phyloP scores from a whole-genome alignment of 2,797 vertebrate species.

The Anomalospiza imberbis region DNA sequence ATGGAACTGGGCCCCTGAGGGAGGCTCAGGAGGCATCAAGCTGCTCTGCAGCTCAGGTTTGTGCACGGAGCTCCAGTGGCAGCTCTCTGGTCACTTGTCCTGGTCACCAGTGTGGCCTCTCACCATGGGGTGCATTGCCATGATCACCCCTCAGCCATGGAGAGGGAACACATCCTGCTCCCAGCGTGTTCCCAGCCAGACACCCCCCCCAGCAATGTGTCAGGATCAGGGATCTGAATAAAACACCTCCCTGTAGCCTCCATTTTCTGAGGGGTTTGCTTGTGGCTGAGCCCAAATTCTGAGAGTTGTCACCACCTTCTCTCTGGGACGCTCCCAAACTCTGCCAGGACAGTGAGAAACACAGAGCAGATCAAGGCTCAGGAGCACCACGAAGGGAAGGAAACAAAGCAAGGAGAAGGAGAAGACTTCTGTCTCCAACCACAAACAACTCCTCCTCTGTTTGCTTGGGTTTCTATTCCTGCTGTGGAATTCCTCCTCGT shows the following conservation, averaged over 20 bases:
- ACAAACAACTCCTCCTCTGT: background rate
- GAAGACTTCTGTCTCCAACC: background rate
- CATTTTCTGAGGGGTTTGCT: background rate
- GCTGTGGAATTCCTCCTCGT: background rate
- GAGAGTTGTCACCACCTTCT: background rate
- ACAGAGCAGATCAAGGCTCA: background rate
- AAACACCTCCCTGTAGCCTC: background rate
- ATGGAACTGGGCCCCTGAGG: background rate
- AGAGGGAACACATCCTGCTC: background rate
- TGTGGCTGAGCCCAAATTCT: background rate
- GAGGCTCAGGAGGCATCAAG: background rate
- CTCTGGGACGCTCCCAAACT: background rate
- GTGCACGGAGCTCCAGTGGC: background rate
- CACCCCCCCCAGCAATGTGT: too few species aligned
- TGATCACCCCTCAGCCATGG: background rate
- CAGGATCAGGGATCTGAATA: background rate
- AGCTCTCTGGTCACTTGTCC: background rate
- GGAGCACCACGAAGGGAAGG: background rate
- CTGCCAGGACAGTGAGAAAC: background rate
- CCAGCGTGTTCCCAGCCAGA: fast-evolving
- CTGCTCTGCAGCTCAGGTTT: background rate
- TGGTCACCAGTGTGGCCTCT: background rate
- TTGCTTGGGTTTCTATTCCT: background rate
- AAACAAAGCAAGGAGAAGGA: background rate
- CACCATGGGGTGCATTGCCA: fast-evolving